phyloP scores from a whole-genome alignment of 2,888 invertebrate genomes.

The Caprella mutica region DNA sequence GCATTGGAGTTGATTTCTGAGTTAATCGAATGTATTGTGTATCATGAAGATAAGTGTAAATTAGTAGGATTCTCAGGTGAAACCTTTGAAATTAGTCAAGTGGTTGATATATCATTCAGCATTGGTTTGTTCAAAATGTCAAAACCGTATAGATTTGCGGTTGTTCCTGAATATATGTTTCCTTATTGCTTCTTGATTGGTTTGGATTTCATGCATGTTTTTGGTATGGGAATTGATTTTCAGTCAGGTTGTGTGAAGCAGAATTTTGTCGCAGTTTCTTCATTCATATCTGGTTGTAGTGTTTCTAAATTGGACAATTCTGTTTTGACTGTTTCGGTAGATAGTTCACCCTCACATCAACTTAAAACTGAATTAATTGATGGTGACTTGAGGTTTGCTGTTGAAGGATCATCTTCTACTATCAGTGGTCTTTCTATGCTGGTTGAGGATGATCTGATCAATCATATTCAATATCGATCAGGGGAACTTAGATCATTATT shows the following conservation, averaged over 20 bases:
- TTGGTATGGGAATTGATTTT: too few species aligned
- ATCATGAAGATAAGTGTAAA: background rate
- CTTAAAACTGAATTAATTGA: background rate
- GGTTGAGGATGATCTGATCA: background rate
- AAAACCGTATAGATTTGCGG: background rate
- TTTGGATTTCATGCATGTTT: background rate
- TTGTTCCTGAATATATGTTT: background rate
- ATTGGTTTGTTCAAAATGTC: background rate
- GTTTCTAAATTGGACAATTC: too few species aligned
- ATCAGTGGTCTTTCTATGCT: background rate
- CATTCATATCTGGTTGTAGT: too few species aligned
- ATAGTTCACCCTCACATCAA: too few species aligned
- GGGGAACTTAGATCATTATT: background rate
- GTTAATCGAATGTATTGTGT: background rate
- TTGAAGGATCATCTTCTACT: too few species aligned
- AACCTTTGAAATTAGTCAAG: background rate
- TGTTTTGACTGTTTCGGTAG: too few species aligned
- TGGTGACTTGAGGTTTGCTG: background rate
- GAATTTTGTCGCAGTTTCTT: too few species aligned
- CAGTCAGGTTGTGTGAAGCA: too few species aligned
- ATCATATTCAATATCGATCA: background rate
- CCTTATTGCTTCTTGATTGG: slow-evolving; percentile 3
- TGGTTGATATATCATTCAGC: background rate
- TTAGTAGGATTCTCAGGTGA: background rate
- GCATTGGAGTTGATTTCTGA: background rate